Evolutionary conservation across 2,888 invertebrate species (phyloP), one percentile per base, ranked within the genome.

Genomic region (Drosophila subquinaria): DNA sequence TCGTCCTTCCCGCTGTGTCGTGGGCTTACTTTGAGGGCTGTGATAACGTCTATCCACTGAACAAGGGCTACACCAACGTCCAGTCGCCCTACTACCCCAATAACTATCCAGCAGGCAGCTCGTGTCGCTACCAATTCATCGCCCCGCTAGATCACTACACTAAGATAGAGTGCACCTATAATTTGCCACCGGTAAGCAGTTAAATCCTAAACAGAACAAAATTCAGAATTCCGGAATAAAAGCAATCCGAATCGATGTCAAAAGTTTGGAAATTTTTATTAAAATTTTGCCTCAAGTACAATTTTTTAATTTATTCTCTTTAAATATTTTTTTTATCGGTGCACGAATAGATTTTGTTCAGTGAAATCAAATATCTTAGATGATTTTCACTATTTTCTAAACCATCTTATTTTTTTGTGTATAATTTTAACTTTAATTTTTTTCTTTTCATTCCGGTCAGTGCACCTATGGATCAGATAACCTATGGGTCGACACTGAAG

Each of bases 101-200:
- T 0, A 69, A 62, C 10, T 93, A 93, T 81, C 89, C 89, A 4
- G 20, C 88, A 0, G 71, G 89, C 33, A 76, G 90, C 1, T 92
- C 92, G 15, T 93, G 93, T 62, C 91, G 92, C 13, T 93, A 93
- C 65, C 80, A 67, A n/a, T 73, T 92, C 36, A 68, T 62, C 2
- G 92, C 92, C 1, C 92, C 92, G 0, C 0, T 68, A 13, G 91
- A 91, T 67, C 73, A 91, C 57, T 70, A 79, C 27, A 90, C 93
- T 30, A 51, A 68, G 38, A 55, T 78, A 0, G 74, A 88, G 6
- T 93, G 93, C 67, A 73, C 55, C 10, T 65, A 92, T 1, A 50
- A 30, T 3, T 36, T 92, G 36, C 84, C 85, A 23, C 83, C 85
- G 88, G 92, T 92, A 77, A 70, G 75, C 20, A 38, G 1, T 5